Evolutionary conservation across 1,140 invertebrate species (phyloP).

Genomic region (Gonatopus flavifemur): DNA sequence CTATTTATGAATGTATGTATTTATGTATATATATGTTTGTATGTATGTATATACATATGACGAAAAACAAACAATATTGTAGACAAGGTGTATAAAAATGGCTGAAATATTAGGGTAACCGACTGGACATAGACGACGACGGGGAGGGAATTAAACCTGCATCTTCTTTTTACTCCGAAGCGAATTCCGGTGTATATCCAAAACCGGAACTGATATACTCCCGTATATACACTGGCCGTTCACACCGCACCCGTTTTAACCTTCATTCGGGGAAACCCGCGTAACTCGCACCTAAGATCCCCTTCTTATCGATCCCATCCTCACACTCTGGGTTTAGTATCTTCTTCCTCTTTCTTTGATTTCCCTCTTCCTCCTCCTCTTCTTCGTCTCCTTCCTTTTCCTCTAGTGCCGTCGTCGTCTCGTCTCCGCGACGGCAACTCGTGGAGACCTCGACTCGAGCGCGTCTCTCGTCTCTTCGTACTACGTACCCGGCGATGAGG

Average conservation of each 20-base stretch:
- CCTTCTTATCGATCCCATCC: conserved; percentile 27
- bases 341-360: background rate
- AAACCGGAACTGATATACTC: too few relatives aligned
- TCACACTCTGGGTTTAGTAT: background rate
- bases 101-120: too few relatives aligned
- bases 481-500: background rate
- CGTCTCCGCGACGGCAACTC: background rate
- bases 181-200: too few relatives aligned
- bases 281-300: conserved; percentile 10
- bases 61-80: too few relatives aligned
- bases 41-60: too few relatives aligned
- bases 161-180: too few relatives aligned
- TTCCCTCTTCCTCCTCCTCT: conserved; percentile 12
- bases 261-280: background rate
- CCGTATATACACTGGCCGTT: conserved; percentile 5
- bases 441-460: background rate
- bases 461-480: background rate
- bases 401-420: background rate
- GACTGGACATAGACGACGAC: too few relatives aligned
- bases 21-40: too few relatives aligned
- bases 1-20: too few relatives aligned
- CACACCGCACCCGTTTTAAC: conserved; percentile 15
- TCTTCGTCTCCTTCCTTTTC: background rate
- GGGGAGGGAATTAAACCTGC: too few relatives aligned
- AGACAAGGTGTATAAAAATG: too few relatives aligned